Evolutionary conservation across 2,797 vertebrate genomes (phyloP).

Genomic region (Eidolon dupreanum): DNA sequence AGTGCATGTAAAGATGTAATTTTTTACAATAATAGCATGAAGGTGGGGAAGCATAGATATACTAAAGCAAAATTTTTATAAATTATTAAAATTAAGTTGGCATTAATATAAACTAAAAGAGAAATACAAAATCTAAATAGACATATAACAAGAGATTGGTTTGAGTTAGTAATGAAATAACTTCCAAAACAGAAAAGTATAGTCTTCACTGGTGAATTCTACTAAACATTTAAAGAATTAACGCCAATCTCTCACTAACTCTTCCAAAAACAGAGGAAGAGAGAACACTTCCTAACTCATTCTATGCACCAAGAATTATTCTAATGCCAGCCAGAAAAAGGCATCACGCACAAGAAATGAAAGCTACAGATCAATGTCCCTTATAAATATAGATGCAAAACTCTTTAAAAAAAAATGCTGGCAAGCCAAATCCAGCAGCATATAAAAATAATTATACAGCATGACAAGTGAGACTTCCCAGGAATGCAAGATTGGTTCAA

Average conservation of each 20-base stretch:
- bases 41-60: background rate
- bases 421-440: background rate
- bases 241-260: background rate
- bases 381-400: background rate
- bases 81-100: background rate
- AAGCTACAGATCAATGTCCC: background rate
- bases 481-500: background rate
- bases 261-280: background rate
- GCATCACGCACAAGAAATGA: background rate
- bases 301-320: background rate
- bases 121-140: background rate
- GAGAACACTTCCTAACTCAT: background rate
- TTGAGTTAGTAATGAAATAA: background rate
- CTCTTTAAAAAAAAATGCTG: background rate
- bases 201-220: background rate
- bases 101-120: background rate
- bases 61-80: background rate
- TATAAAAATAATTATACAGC: background rate
- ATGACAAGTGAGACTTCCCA: background rate
- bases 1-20: background rate
- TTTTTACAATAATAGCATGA: background rate
- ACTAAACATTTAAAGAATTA: background rate
- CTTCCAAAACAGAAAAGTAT: background rate
- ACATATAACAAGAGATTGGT: background rate
- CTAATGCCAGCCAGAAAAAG: background rate